Evolutionary conservation across 1,140 invertebrate species (phyloP), one percentile per base, ranked within the genome.

Genomic region (Eumeta japonica): DNA sequence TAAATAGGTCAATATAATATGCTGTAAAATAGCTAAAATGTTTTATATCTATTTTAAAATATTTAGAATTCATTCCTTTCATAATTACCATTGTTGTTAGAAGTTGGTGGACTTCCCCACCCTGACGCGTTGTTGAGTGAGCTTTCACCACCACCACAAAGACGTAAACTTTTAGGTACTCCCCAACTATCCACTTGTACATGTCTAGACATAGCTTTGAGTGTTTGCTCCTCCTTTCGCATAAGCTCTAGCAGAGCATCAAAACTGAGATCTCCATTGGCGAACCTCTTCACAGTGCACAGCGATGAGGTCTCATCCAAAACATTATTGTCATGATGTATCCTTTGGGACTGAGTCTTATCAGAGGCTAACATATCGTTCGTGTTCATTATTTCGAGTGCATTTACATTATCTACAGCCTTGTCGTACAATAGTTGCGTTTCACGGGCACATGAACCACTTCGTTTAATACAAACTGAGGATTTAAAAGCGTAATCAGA

Each of bases 81-180:
- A n/a, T 31, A 40, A 32, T 57, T 61, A 72, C 65, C 61, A 53
- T 40, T 47, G 49, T 84, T 86, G 56, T 83, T 85, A 43, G 81
- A 82, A 38, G 81, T 76, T 46, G 85, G 83, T 27, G 83, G 81
- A 31, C 84, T 81, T 28, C 84, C 86, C 86, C 87, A 89, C 41
- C 84, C 85, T 24, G 82, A 82, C 35, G 82, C 82, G 48, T 81
- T 84, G 58, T 86, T 88, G 31, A 89, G 77, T 14, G 87, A 87
- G 63, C 82, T 88, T 61, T 89, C 87, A 20, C 87, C 88, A 15
- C 88, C 87, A 29, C 88, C 88, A 28, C 77, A 72, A n/a, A 90
- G 73, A 36, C 85, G 78, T 41, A 86, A 56, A 17, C 75, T 63
- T 14, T 52, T 66, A 20, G 81, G 78, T 12, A 83, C 79, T 20